Base-by-base conservation (phyloP, 2,888 invertebrate genomes). In the Coleophora deauratella region DNA sequence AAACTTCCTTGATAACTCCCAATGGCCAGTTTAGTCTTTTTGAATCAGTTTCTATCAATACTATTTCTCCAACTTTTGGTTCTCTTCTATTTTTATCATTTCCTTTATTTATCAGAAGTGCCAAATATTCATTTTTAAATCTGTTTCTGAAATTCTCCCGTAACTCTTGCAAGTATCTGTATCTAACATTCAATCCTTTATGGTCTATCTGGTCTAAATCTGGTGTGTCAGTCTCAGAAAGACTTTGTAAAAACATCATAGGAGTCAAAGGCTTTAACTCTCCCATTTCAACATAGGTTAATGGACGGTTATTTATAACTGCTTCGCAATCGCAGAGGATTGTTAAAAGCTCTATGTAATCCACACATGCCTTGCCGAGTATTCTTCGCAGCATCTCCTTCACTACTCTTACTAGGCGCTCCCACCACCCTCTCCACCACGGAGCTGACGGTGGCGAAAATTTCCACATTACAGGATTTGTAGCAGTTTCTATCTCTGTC, bases 351-450 rank as follows among this genome's bases (percentile, higher is more conserved):
- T 46, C 49, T 2, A 36, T 27, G 6, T 12, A 42, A 9, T 8
- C 30, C 3, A 46, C 30, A 9, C 35, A 35, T 1, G 61, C 51
- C 33, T 54, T 56, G 9, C 74, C 68, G 1, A 79, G 44, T 7
- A 63, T 51, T 39, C 59, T 54, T 10, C 62, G 42, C 11, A 79
- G 41, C 9, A 72, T 39, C 9, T 44, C 42, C 46, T 82, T 81
- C 4, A 75, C 31, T 7, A 66, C 37, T 8, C 65, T 55, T 9
- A 77, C 54, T 3, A 80, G 46, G 12, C 73, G 49, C 50, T 80
- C 75, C 58, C 69, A 81, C 49, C 63, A 69, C 33, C 79, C 76
- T 37, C 75, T 74, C 71, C 68, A 68, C 75, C 78, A 81, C 1
- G 74, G 50, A 3, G 73, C 65, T 0, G 57, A 48, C 4, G 70